A percentile compares a stretch with the other conserved stretches of the same genome.
These are phyloP conservation scores for Ambastaia sidthimunki DNA, from an alignment of 2,797 vertebrate species.

Conservation along the genomic window DNA sequence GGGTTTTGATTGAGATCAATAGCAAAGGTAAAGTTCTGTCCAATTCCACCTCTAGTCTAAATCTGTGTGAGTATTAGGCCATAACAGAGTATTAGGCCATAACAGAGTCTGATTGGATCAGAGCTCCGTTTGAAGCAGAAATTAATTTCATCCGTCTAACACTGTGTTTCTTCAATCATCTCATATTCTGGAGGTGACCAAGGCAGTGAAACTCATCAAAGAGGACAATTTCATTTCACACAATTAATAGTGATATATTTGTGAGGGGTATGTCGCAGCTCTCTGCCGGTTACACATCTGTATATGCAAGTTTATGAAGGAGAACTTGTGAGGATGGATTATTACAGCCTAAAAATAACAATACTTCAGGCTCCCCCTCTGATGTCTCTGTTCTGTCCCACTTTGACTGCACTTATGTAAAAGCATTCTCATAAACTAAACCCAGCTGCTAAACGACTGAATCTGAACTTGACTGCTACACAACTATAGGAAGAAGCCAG, in stretches of 20 bases:
- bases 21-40: conserved; percentile 9
- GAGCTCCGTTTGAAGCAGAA: conserved; percentile 35
- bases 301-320: conserved; percentile 31
- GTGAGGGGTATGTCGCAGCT: conserved; percentile 9
- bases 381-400: conserved; percentile 49
- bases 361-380: conserved; percentile 60
- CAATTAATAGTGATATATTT: conserved; percentile 39
- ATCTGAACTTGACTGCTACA: conserved; percentile 24
- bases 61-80: conserved; percentile 15
- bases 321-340: conserved; percentile 39
- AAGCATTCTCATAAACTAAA: conserved; percentile 27
- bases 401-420: conserved; percentile 30
- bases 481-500: background rate
- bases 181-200: conserved; percentile 5
- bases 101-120: background rate
- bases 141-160: conserved; percentile 37
- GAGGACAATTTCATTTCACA: conserved; percentile 33
- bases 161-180: conserved; percentile 25
- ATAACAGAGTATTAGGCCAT: conserved; percentile 7
- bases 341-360: conserved; percentile 51
- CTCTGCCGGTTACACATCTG: conserved; percentile 35
- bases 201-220: conserved; percentile 2
- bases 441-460: conserved; percentile 33
- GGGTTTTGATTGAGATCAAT: conserved; percentile 25
- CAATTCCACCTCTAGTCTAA: conserved; percentile 19